A percentile compares a stretch with the other conserved stretches of the same genome.
phyloP scores from a whole-genome alignment of 2,113 vertebrate genomes.

The Oreochromis tanganicae region DNA sequence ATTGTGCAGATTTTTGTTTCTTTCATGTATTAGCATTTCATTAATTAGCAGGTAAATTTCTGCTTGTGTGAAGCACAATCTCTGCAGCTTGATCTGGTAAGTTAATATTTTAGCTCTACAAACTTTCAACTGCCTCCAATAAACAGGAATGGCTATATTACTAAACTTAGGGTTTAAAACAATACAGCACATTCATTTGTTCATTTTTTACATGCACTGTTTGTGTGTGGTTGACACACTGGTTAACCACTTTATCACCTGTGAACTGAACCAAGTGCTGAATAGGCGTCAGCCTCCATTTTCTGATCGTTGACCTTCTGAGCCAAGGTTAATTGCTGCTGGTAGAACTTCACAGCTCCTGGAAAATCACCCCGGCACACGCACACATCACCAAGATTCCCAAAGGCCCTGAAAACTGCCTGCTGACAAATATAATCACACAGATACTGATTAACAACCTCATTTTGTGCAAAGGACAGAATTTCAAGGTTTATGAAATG shows the following conservation, averaged over 20 bases:
- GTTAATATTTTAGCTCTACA: neutral
- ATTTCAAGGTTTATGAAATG: neutral
- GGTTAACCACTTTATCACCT: conserved; percentile 43
- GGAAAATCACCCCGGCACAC: conserved; percentile 84
- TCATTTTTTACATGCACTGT: neutral
- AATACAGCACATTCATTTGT: neutral
- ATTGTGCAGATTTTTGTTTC: neutral
- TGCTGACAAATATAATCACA: neutral
- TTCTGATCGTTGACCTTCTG: conserved; percentile 82
- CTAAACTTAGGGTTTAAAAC: neutral
- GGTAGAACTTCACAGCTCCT: conserved; percentile 87
- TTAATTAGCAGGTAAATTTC: neutral
- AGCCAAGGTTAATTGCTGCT: conserved; percentile 87
- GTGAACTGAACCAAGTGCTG: conserved; percentile 86
- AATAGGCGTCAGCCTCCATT: conserved; percentile 89
- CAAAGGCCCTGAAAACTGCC: conserved; percentile 90
- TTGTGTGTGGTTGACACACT: neutral
- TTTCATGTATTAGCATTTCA: neutral
- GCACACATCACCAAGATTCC: conserved; percentile 91
- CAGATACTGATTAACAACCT: neutral
- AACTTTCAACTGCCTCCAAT: neutral
- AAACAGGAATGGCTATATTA: neutral
- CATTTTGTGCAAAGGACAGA: neutral
- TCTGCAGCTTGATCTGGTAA: neutral
- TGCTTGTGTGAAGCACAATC: neutral